phyloP scores from a whole-genome alignment of 2,888 invertebrate species.

The Eupithecia subumbrata region DNA sequence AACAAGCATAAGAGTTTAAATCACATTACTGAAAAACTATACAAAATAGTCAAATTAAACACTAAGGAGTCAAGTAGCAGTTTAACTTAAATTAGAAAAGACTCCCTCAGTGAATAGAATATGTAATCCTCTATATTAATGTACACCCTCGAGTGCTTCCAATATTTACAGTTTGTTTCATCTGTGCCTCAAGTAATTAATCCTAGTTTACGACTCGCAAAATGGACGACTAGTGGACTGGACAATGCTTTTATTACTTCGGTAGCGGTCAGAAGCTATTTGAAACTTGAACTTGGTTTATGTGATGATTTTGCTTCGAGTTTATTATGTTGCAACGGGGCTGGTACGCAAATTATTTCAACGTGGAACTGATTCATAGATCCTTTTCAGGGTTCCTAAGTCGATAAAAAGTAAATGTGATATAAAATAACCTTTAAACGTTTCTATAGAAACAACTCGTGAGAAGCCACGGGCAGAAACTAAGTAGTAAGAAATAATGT shows the following conservation, averaged over 20 bases:
- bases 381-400: background rate
- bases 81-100: background rate
- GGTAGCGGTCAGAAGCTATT: background rate
- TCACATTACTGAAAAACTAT: too few relatives aligned
- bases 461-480: too few relatives aligned
- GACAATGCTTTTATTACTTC: constrained; percentile 5
- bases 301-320: background rate
- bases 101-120: background rate
- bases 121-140: constrained; percentile 25
- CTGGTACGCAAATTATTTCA: background rate
- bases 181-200: constrained; percentile 29
- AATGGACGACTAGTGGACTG: constrained; percentile 15
- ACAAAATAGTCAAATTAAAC: too few relatives aligned
- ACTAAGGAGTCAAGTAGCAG: background rate
- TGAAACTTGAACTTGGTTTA: background rate
- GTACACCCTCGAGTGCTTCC: constrained; percentile 10
- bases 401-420: too few relatives aligned
- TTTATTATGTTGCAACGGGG: background rate
- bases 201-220: constrained; percentile 31
- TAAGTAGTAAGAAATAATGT: too few relatives aligned
- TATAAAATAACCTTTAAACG: too few relatives aligned
- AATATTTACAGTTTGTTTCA: constrained; percentile 17
- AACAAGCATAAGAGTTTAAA: too few relatives aligned
- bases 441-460: too few relatives aligned
- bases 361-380: background rate